phyloP scores from a whole-genome alignment of 2,113 vertebrate genomes.

The Pithys albifrons region DNA sequence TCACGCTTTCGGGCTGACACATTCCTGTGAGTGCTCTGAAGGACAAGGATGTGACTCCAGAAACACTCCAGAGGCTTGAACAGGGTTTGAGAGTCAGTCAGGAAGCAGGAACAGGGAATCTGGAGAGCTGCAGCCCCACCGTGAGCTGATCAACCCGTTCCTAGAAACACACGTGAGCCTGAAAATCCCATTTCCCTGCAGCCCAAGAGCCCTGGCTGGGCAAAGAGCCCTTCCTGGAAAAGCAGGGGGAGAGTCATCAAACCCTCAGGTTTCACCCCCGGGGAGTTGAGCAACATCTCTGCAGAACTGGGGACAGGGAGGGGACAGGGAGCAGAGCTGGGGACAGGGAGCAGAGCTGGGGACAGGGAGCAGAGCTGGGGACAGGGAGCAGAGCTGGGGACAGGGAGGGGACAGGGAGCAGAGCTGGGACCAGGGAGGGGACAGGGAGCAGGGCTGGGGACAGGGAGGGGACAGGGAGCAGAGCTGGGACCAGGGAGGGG shows the following conservation, averaged over 20 bases:
- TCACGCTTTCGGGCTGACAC: neutral
- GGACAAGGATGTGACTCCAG: neutral
- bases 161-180: neutral
- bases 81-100: neutral
- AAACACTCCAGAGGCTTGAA: neutral
- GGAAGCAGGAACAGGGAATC: neutral
- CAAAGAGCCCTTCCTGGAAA: neutral
- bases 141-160: neutral
- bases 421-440: too few relatives aligned
- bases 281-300: neutral
- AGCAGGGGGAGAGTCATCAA: neutral
- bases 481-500: too few relatives aligned
- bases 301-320: too few relatives aligned
- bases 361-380: neutral
- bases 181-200: neutral
- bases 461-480: too few relatives aligned
- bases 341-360: too few relatives aligned
- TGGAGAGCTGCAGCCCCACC: neutral
- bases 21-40: neutral
- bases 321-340: neutral
- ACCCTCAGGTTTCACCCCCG: neutral
- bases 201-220: neutral
- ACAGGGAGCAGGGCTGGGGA: too few relatives aligned
- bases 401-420: neutral
- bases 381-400: too few relatives aligned